Percentiles rank a stretch among this genome's conserved stretches.
phyloP scores from a whole-genome alignment of 2,888 invertebrate genomes.

The Gymnoscelis rufifasciata region DNA sequence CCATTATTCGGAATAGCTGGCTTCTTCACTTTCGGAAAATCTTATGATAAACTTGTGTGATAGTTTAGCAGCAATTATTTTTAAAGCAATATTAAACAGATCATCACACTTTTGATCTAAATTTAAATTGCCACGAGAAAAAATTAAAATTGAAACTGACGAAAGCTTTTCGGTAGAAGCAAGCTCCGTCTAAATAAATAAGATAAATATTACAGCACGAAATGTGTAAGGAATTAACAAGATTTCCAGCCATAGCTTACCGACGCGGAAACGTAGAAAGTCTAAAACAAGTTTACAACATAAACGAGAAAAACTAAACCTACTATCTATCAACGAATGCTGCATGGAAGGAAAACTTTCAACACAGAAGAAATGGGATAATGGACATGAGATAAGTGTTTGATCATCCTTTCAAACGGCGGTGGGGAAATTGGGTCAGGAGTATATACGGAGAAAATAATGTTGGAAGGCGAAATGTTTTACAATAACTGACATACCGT shows the following conservation, averaged over 20 bases:
- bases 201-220: no score
- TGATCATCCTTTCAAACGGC: slow-evolving; percentile 6
- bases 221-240: neutral
- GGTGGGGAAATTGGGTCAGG: slow-evolving; percentile 12
- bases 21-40: no score
- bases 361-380: slow-evolving; percentile 23
- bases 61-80: no score
- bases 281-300: slow-evolving; percentile 19
- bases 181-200: no score
- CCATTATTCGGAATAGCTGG: no score
- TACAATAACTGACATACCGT: neutral
- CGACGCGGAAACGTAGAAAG: slow-evolving; percentile 21
- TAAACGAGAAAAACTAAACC: slow-evolving; percentile 19
- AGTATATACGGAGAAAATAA: slow-evolving; percentile 7
- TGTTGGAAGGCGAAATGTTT: neutral
- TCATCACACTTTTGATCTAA: no score
- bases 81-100: no score
- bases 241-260: neutral
- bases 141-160: no score
- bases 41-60: no score
- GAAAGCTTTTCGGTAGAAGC: no score
- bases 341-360: slow-evolving; percentile 11
- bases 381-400: slow-evolving; percentile 20
- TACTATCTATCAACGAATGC: slow-evolving; percentile 9
- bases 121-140: no score